Evolutionary conservation across 64 coral and sea anemone species (phyloP), one percentile per base, ranked within the genome.

Genomic region (Catalaphyllia jardinei): DNA sequence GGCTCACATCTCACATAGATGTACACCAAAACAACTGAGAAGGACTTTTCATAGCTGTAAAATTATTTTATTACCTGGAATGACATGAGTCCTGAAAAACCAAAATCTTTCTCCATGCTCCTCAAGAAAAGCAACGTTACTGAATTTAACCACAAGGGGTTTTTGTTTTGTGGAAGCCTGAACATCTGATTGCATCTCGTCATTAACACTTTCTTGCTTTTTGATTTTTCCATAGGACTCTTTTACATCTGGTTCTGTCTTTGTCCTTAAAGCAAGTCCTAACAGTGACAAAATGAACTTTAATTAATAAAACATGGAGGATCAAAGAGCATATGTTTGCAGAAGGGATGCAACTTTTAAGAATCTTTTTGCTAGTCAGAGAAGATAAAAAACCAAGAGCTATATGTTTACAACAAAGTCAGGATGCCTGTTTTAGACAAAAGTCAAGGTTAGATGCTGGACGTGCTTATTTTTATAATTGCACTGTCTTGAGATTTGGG

Each of bases 11-110:
- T 57, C 11, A 57, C 10, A 57, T 12, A 57, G 54, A 57, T 57
- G 12, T 57, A 12, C 11, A 57, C 54, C 15, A 57, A 14, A 57
- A 15, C 54, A 57, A 0, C 42, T 46, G 10, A 57, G 15, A 57
- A 57, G 10, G 10, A 14, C 10, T 57, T 14, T 12, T 2, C 10
- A 12, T 2, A 57, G 6, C 15, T 57, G 15, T 57, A 57, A 57
- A 11, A 14, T 57, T 14, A 57, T 15, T 12, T 24, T 29, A 22
- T 24, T 99, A 99, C 97, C 97, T 86, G 94, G 94, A 79, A 91
- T 99, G 27, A 99, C 91, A 75, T 99, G 94, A 49, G 90, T 99
- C 42, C 90, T 99, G 67, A 95, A 99, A 80, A 99, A 99, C 73
- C 82, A 50, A 75, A 95, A 93, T 86, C 77, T 77, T 54, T 99